phyloP scores from a whole-genome alignment of 2,113 vertebrate species.

The Elachura formosa region DNA sequence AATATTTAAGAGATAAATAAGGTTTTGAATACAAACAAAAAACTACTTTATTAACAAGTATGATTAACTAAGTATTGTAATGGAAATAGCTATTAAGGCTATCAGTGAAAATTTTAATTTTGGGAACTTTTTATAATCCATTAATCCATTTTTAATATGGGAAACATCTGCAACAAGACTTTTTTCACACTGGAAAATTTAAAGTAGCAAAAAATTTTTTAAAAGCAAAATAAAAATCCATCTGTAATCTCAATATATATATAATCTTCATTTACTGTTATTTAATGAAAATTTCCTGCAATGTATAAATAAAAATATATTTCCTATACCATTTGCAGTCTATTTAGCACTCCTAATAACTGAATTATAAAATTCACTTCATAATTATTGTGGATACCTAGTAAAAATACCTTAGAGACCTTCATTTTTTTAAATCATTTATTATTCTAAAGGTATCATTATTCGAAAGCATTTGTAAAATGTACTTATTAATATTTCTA shows the following conservation, averaged over 20 bases:
- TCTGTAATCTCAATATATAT: neutral
- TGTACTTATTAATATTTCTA: neutral
- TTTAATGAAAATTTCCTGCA: neutral
- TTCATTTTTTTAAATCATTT: neutral
- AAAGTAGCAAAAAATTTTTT: neutral
- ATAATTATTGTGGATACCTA: neutral
- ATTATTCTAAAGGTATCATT: neutral
- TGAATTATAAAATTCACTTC: neutral
- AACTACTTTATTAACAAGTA: neutral
- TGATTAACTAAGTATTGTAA: neutral
- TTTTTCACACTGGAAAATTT: neutral
- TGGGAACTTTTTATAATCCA: neutral
- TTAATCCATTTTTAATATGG: neutral
- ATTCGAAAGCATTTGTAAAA: constrained; percentile 9
- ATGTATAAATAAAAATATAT: neutral
- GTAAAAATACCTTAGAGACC: neutral
- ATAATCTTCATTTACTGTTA: neutral
- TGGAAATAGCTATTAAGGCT: neutral
- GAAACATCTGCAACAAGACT: neutral
- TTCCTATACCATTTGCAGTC: neutral
- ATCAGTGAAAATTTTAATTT: neutral
- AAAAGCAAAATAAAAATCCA: neutral
- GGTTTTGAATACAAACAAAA: neutral
- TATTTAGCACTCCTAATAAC: neutral
- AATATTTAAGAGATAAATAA: neutral